These are phyloP conservation scores for Lepidochitona cinerea DNA, from an alignment of 2,888 invertebrate species.

Conservation along the genomic window DNA sequence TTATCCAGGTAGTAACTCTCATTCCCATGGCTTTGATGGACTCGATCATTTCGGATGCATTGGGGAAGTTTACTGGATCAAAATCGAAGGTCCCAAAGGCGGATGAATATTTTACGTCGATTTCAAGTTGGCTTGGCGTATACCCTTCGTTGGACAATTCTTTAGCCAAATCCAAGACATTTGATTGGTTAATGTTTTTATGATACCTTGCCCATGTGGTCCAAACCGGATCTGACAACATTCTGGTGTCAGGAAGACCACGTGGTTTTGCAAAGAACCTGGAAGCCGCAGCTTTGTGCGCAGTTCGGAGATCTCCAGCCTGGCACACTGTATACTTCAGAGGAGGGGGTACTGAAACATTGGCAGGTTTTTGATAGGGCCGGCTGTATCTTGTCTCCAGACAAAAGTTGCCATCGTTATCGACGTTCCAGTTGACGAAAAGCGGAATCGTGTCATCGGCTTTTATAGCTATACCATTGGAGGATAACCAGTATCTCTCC, in stretches of 20 bases:
- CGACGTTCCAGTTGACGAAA: conserved; percentile 84
- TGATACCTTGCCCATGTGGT: conserved; percentile 88
- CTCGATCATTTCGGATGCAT: conserved; percentile 33
- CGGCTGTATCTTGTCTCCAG: conserved; percentile 42
- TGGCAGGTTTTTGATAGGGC: conserved; percentile 37
- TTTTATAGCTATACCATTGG: conserved; percentile 79
- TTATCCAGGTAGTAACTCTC: conserved; percentile 37
- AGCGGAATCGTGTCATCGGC: conserved; percentile 80
- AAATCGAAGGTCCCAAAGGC: conserved; percentile 88
- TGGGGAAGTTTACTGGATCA: conserved; percentile 71
- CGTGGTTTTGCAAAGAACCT: conserved; percentile 73
- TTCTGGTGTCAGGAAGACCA: conserved; percentile 76
- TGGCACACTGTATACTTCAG: conserved; percentile 78
- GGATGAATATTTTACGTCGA: conserved; percentile 87
- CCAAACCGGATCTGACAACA: conserved; percentile 88
- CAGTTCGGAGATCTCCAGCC: conserved; percentile 76
- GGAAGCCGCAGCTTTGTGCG: conserved; percentile 78
- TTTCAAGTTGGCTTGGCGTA: conserved; percentile 74
- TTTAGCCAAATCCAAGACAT: conserved; percentile 39
- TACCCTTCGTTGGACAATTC: conserved; percentile 43
- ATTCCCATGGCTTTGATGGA: conserved; percentile 24
- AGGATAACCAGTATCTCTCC: conserved; percentile 77
- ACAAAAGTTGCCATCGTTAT: conserved; percentile 38
- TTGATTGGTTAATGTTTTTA: conserved; percentile 77
- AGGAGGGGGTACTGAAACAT: background rate